These are phyloP conservation scores for Euura saliciscinereae DNA, from an alignment of 1,140 invertebrate species.

Conservation along the genomic window DNA sequence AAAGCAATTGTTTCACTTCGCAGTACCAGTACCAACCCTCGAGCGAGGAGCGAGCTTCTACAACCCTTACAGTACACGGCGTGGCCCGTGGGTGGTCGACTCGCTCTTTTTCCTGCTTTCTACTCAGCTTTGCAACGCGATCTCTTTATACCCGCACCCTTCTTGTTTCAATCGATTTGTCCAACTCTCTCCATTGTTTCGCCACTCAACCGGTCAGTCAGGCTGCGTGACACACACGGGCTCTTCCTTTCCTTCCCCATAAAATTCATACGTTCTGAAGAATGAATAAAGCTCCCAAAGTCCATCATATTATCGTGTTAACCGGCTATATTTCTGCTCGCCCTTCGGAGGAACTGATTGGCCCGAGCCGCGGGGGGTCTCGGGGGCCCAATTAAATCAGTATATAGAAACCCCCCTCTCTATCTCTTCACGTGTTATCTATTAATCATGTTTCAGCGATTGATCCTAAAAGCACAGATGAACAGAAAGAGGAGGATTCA, in stretches of 20 bases:
- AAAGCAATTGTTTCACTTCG: no score
- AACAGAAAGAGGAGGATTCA: no score
- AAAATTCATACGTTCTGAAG: neutral
- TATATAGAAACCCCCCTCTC: constrained; percentile 37
- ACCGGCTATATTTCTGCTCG: constrained; percentile 42
- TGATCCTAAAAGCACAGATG: neutral
- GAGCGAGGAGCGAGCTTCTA: no score
- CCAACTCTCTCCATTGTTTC: neutral
- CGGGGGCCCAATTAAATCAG: constrained; percentile 54
- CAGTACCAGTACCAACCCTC: no score
- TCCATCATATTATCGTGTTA: constrained; percentile 34
- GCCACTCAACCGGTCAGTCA: neutral
- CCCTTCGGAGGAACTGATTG: constrained; percentile 37
- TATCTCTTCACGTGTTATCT: constrained; percentile 35
- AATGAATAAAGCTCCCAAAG: neutral
- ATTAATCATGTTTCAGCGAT: neutral
- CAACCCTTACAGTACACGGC: no score
- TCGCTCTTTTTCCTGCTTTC: no score
- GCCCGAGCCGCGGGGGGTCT: constrained; percentile 39
- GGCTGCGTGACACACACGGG: neutral
- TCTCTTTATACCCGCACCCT: neutral
- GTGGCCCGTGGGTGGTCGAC: no score
- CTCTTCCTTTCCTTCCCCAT: neutral
- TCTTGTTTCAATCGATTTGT: constrained; percentile 5
- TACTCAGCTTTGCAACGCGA: neutral